Evolutionary conservation across 1,140 invertebrate genomes (phyloP), one percentile per base, ranked within the genome.

Genomic region (Neodiprion pinetum): DNA sequence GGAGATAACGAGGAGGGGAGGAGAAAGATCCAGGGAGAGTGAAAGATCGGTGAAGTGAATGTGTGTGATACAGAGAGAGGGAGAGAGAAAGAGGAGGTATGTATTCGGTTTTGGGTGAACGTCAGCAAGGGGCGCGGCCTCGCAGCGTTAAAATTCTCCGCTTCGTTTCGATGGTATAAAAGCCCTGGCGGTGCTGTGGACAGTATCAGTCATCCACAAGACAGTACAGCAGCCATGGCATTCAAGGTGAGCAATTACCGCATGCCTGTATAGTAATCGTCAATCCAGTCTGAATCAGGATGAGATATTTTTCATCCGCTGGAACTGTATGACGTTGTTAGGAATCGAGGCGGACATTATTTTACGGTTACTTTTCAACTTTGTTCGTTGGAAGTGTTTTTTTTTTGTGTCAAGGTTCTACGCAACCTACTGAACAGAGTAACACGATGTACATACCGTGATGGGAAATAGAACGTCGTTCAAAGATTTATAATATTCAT

Each of bases 181-280:
- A 61, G 53, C 53, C 53, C 53, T 14, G 53, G 11, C 53, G n/a
- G 4, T 61, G 9, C 53, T 61, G 5, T 9, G 53, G 4, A 61
- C 53, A 61, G 53, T 61, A 61, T 61, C 53, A 61, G 73, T 74
- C 73, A 74, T 74, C 66, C 65, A 70, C 68, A 49, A 74, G 73
- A 71, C 73, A 70, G 28, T 40, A 40, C 67, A 74, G 53, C 68
- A 74, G 73, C 68, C 48, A 74, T 74, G 73, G 73, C 73, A 70
- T 74, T 74, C 68, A 70, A 74, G 69, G 73, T 74, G 48, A 74
- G 67, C 65, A 40, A 40, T 40, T 40, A 40, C 28, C 28, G 28
- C 28, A 40, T 40, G 28, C 28, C 28, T 40, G 28, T 40, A 40
- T 5, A 40, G 28, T 40, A 40, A 40, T 40, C 28, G 2, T 40